These are phyloP conservation scores for Cavia porcellus DNA, from an alignment of 2,113 vertebrate species.

Conservation along the genomic window DNA sequence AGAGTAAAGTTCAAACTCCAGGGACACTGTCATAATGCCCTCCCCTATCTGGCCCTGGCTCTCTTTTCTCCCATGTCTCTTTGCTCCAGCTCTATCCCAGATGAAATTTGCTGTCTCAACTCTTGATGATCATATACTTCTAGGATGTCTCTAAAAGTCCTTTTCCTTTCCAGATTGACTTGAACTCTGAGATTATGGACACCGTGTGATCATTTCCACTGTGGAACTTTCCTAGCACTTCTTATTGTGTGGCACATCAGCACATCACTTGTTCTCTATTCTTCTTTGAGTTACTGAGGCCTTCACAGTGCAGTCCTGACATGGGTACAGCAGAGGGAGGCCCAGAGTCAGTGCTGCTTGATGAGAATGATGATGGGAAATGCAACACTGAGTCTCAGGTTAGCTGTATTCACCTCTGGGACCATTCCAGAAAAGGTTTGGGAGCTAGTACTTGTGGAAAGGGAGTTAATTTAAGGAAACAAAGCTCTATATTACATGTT, in stretches of 20 bases:
- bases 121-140: background rate
- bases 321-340: background rate
- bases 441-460: background rate
- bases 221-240: background rate
- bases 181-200: background rate
- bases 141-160: background rate
- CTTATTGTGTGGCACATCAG: background rate
- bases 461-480: conserved; percentile 6
- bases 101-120: background rate
- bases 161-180: background rate
- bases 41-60: background rate
- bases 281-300: background rate
- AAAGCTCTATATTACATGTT: background rate
- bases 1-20: background rate
- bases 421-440: background rate
- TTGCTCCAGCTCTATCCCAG: background rate
- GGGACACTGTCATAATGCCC: background rate
- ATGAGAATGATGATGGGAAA: background rate
- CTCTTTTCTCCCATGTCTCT: background rate
- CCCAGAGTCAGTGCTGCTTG: background rate
- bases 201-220: background rate
- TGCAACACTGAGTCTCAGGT: background rate
- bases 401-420: background rate
- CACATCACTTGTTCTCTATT: background rate
- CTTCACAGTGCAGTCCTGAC: background rate